These are phyloP conservation scores for Actinopyga echinites DNA, from an alignment of 53 echinoderm and acorn worm genomes.

Conservation along the genomic window DNA sequence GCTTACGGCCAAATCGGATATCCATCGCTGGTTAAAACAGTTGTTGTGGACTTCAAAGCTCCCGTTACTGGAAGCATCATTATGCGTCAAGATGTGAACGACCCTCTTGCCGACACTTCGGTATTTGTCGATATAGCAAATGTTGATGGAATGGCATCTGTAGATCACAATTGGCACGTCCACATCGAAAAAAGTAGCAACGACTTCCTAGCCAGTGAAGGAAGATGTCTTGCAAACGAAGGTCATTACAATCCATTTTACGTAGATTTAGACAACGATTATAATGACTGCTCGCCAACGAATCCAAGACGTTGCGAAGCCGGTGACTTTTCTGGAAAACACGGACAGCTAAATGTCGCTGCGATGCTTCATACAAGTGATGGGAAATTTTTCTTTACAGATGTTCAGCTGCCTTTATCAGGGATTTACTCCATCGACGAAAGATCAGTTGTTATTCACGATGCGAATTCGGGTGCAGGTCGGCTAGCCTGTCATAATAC, in stretches of 20 bases:
- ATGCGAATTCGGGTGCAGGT: constrained; percentile 53
- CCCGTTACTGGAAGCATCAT: constrained; percentile 83
- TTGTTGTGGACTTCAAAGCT: constrained; percentile 69
- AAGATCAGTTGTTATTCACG: constrained; percentile 75
- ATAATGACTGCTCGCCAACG: constrained; percentile 59
- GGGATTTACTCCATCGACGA: constrained; percentile 66
- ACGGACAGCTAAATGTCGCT: constrained; percentile 62
- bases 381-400: constrained; percentile 90
- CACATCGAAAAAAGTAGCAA: constrained; percentile 60
- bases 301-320: constrained; percentile 82
- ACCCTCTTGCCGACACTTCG: constrained; percentile 84
- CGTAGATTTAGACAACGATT: constrained; percentile 63
- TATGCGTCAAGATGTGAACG: constrained; percentile 65
- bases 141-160: constrained; percentile 67
- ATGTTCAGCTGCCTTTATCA: constrained; percentile 77
- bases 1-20: constrained; percentile 77
- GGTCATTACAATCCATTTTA: constrained; percentile 88
- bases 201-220: constrained; percentile 60
- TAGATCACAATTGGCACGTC: constrained; percentile 91
- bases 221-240: constrained; percentile 64
- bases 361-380: constrained; percentile 43
- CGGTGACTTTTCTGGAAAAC: constrained; percentile 81
- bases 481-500: constrained; percentile 75
- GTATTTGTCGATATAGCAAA: constrained; percentile 82
- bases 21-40: constrained; percentile 69